phyloP scores from a whole-genome alignment of 2,888 invertebrate genomes.

The Cephus sareptanus region DNA sequence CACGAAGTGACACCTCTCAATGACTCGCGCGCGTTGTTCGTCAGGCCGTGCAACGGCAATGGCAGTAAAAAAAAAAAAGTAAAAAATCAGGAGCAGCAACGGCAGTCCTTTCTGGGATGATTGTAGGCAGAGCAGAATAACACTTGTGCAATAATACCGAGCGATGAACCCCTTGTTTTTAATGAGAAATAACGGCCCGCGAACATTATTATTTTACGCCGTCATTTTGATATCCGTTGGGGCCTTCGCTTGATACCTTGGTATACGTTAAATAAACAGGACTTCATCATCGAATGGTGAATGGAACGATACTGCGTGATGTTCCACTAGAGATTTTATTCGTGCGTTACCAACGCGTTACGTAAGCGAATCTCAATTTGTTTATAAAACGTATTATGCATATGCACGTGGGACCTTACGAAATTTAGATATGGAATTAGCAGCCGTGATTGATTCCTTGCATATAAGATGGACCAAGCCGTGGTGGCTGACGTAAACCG shows the following conservation, averaged over 20 bases:
- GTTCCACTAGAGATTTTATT: not conserved
- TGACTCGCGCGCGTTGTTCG: constrained; percentile 46
- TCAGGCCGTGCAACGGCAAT: constrained; percentile 14
- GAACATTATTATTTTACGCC: constrained; percentile 10
- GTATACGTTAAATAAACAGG: not conserved
- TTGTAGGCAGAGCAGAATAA: constrained; percentile 17
- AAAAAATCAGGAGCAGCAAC: not conserved
- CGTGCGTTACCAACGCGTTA: not conserved
- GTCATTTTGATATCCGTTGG: not conserved
- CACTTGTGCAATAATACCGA: constrained; percentile 60
- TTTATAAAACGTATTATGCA: not conserved
- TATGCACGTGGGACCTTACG: not conserved
- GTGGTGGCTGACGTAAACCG: not conserved
- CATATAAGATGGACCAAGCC: not conserved
- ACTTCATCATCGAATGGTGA: not conserved
- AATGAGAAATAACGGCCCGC: constrained; percentile 60
- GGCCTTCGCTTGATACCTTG: not conserved
- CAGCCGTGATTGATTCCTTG: not conserved
- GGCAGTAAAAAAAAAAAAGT: not conserved
- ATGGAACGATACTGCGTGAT: not conserved
- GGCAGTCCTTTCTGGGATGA: not conserved
- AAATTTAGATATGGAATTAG: not conserved
- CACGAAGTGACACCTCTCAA: constrained; percentile 67
- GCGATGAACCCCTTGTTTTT: constrained; percentile 64
- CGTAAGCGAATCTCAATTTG: not conserved